These are phyloP conservation scores for Halisarca cf. caerulea DNA, from an alignment of 37 sponge, comb jelly and placozoan genomes.

Conservation along the genomic window DNA sequence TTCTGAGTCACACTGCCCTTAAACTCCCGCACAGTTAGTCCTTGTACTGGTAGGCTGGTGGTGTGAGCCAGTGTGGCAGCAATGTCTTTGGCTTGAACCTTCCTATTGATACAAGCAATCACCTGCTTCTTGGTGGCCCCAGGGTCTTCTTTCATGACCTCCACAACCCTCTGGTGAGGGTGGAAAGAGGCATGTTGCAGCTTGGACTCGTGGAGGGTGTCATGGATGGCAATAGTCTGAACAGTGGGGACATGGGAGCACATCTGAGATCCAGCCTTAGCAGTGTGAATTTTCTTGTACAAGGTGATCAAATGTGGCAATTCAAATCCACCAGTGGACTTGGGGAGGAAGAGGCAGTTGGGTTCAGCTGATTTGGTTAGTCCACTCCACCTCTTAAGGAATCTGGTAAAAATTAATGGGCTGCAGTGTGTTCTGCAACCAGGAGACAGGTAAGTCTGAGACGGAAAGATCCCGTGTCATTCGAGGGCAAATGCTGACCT, in stretches of 20 bases:
- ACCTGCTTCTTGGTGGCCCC: neutral
- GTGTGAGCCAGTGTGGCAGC: neutral
- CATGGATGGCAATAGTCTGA: neutral
- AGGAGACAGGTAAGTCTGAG: neutral
- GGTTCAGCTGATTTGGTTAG: too few relatives aligned
- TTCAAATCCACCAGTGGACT: neutral
- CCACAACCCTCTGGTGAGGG: neutral
- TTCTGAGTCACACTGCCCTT: too few relatives aligned
- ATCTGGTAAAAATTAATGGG: too few relatives aligned
- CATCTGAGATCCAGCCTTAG: neutral
- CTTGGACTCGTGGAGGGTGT: neutral
- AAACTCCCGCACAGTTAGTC: too few relatives aligned
- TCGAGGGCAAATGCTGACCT: constrained; percentile 2
- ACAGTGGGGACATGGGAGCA: neutral
- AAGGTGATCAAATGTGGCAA: neutral
- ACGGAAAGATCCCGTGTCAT: neutral
- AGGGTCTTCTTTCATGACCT: too few relatives aligned
- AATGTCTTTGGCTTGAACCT: neutral
- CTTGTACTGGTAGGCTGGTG: neutral
- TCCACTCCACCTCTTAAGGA: too few relatives aligned
- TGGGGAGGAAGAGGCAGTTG: too few relatives aligned
- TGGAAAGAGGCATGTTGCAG: neutral
- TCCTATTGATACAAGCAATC: neutral
- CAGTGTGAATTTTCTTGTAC: neutral
- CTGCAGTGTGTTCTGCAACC: too few relatives aligned